These are phyloP conservation scores for Platygyra sinensis DNA, from an alignment of 64 coral and sea anemone species.

Conservation along the genomic window DNA sequence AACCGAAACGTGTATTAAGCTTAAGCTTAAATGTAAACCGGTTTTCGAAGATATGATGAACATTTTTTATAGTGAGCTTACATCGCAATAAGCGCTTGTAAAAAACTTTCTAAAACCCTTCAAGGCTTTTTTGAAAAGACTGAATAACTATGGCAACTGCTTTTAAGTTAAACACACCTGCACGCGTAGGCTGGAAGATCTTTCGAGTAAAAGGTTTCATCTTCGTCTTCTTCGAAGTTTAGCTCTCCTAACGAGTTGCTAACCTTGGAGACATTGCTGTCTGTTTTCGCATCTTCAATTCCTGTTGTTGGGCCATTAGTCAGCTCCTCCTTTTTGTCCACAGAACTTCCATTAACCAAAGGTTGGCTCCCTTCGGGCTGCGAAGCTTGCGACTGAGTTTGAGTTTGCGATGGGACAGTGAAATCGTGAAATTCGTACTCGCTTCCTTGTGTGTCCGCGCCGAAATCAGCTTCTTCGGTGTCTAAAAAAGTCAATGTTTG, in stretches of 20 bases:
- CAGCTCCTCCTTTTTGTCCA: slow-evolving; percentile 75
- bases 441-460: slow-evolving; percentile 97
- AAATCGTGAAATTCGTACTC: slow-evolving; percentile 99
- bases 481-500: slow-evolving; percentile 99
- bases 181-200: slow-evolving; percentile 96
- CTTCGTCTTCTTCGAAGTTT: slow-evolving; percentile 99
- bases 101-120: background rate
- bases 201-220: slow-evolving; percentile 93
- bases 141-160: background rate
- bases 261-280: slow-evolving; percentile 62
- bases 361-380: slow-evolving; percentile 78
- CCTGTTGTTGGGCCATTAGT: slow-evolving; percentile 65
- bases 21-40: no score
- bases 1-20: no score
- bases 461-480: slow-evolving; percentile 99
- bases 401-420: slow-evolving; percentile 97
- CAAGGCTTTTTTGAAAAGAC: slow-evolving; percentile 20
- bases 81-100: no score
- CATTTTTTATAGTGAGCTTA: background rate
- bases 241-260: slow-evolving; percentile 95
- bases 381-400: slow-evolving; percentile 98
- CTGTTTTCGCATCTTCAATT: slow-evolving; percentile 70
- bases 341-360: slow-evolving; percentile 60
- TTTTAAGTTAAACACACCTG: slow-evolving; percentile 70
- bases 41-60: no score